Evolutionary conservation across 1,140 invertebrate genomes (phyloP).

Genomic region (Trichomalopsis sarcophagae): DNA sequence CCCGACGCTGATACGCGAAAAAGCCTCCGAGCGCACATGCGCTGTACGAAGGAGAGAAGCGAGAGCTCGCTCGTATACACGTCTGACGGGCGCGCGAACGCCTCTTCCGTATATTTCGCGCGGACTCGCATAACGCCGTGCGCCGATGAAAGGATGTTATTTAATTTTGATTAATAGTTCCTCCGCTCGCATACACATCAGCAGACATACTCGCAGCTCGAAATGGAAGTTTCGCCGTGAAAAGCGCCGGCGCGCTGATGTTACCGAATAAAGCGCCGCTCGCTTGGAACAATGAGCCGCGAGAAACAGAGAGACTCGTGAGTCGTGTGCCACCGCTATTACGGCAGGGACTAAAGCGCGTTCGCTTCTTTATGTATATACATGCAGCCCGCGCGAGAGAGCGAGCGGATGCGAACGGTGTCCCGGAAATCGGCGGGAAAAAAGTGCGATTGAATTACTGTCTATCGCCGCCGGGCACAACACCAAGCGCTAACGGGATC

Average conservation of each 20-base stretch:
- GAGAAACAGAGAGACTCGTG: not conserved
- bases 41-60: not conserved
- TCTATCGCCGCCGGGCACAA: conserved; percentile 38
- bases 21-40: not conserved
- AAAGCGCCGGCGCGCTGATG: not conserved
- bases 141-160: conserved; percentile 41
- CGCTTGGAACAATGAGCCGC: not conserved
- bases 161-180: conserved; percentile 43
- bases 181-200: not conserved
- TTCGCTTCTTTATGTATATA: not conserved
- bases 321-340: not conserved
- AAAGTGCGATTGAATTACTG: conserved; percentile 51
- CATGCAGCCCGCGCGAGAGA: not conserved
- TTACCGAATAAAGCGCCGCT: not conserved
- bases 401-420: conserved; percentile 18
- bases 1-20: not conserved
- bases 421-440: conserved; percentile 44
- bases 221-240: conserved; percentile 41
- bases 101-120: conserved; percentile 17
- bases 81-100: conserved; percentile 10
- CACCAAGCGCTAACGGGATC: conserved; percentile 9
- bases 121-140: not conserved
- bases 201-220: not conserved
- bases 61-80: not conserved
- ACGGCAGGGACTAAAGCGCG: not conserved